Conservation (phyloP, 92 coral and sea anemone genomes). For the Desmophyllum pertusum region DNA sequence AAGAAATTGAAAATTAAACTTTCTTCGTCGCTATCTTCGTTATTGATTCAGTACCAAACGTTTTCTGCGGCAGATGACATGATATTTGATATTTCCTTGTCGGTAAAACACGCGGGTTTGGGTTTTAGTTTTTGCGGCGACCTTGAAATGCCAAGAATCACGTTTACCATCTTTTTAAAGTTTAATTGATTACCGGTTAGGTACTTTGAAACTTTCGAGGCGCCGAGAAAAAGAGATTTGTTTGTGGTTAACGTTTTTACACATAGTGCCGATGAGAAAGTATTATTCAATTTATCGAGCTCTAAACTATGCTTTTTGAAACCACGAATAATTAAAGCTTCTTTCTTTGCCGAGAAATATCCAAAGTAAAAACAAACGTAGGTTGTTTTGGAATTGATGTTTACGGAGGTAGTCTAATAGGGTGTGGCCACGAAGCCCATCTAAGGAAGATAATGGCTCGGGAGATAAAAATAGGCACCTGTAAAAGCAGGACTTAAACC, state of each 20-base stretch:
- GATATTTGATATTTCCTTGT: not conserved
- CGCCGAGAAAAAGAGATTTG: not conserved
- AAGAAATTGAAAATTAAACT: not conserved
- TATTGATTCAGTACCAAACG: not conserved
- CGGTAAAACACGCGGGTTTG: too few relatives aligned
- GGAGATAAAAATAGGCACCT: constrained; percentile 1
- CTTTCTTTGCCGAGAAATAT: not conserved
- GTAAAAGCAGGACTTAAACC: not conserved
- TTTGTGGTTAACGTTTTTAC: not conserved
- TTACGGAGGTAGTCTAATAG: not conserved
- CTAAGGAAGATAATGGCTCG: constrained; percentile 4
- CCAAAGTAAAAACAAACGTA: not conserved
- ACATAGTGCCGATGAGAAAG: too few relatives aligned
- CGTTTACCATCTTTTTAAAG: constrained; percentile 22
- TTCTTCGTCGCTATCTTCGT: not conserved
- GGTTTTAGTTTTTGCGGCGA: too few relatives aligned
- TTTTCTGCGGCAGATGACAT: not conserved
- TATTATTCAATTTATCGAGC: too few relatives aligned
- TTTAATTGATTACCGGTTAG: constrained; percentile 32
- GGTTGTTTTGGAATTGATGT: constrained; percentile 4
- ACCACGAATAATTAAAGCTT: not conserved
- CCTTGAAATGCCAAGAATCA: constrained; percentile 19
- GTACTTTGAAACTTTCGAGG: constrained; percentile 23
- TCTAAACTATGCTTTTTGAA: not conserved
- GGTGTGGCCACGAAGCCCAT: constrained; percentile 15